phyloP scores from a whole-genome alignment of 2,113 vertebrate genomes.

The Raja brachyura region DNA sequence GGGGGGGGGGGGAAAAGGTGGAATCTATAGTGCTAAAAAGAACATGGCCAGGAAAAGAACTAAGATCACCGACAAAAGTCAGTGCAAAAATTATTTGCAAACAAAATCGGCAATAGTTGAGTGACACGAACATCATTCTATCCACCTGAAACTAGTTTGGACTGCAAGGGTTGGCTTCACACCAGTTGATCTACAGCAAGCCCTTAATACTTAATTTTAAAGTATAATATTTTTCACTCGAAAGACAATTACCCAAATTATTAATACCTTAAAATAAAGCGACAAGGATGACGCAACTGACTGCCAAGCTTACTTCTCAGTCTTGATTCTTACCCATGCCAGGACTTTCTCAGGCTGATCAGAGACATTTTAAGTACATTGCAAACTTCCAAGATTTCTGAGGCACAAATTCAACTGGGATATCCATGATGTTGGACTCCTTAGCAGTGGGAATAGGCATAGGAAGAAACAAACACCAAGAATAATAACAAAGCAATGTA shows the following conservation, averaged over 20 bases:
- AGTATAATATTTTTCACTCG: not conserved
- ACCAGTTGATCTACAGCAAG: not conserved
- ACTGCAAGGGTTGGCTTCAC: not conserved
- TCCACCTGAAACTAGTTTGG: slow-evolving; percentile 6
- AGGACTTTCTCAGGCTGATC: not conserved
- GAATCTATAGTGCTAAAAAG: not conserved
- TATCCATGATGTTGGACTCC: not conserved
- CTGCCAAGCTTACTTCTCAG: not conserved
- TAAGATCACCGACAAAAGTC: not conserved
- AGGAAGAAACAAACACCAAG: not conserved
- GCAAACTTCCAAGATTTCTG: not conserved
- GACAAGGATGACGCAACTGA: not conserved
- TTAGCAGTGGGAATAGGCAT: not conserved
- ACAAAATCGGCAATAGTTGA: not conserved
- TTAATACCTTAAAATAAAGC: not conserved
- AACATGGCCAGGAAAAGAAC: not conserved
- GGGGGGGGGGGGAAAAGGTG: too few relatives aligned
- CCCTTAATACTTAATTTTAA: not conserved
- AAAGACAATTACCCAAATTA: not conserved
- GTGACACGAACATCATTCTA: not conserved
- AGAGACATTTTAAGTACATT: not conserved
- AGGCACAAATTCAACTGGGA: not conserved
- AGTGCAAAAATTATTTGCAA: not conserved
- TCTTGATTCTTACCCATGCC: not conserved
- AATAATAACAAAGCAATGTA: not conserved